Percentiles rank a stretch among this genome's conserved stretches.
These are phyloP conservation scores for Synergus laeviventris DNA, from an alignment of 2,888 invertebrate species.

Conservation along the genomic window DNA sequence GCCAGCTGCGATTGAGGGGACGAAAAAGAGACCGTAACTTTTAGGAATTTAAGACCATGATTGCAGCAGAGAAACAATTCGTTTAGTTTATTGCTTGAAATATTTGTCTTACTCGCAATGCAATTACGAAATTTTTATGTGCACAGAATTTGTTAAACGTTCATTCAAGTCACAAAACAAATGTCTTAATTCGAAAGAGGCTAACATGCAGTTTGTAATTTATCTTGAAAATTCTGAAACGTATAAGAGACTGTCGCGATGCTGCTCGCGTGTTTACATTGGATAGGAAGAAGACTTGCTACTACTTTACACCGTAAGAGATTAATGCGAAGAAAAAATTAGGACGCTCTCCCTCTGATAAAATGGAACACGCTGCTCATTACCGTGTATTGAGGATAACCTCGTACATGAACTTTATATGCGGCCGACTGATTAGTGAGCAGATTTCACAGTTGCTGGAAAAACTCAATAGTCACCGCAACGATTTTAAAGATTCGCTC, in stretches of 20 bases:
- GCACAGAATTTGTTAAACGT: background rate
- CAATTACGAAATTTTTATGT: background rate
- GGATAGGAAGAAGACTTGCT: slow-evolving; percentile 26
- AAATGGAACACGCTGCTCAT: slow-evolving; percentile 35
- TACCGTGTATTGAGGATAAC: slow-evolving; percentile 30
- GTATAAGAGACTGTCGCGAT: slow-evolving; percentile 17
- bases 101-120: too few relatives aligned
- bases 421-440: slow-evolving; percentile 3
- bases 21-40: slow-evolving; percentile 23
- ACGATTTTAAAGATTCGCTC: background rate
- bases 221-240: background rate
- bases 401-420: slow-evolving; percentile 24
- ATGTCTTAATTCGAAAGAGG: background rate
- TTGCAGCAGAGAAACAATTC: background rate
- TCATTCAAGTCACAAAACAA: background rate
- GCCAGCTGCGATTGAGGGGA: slow-evolving; percentile 42
- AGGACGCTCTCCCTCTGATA: slow-evolving; percentile 38
- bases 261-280: slow-evolving; percentile 31
- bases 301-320: slow-evolving; percentile 33
- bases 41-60: background rate
- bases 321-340: slow-evolving; percentile 32
- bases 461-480: background rate
- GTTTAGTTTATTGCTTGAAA: background rate
- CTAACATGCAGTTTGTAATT: background rate
- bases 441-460: background rate